phyloP scores from a whole-genome alignment of 2,888 invertebrate species.

The Geotrupes spiniger region DNA sequence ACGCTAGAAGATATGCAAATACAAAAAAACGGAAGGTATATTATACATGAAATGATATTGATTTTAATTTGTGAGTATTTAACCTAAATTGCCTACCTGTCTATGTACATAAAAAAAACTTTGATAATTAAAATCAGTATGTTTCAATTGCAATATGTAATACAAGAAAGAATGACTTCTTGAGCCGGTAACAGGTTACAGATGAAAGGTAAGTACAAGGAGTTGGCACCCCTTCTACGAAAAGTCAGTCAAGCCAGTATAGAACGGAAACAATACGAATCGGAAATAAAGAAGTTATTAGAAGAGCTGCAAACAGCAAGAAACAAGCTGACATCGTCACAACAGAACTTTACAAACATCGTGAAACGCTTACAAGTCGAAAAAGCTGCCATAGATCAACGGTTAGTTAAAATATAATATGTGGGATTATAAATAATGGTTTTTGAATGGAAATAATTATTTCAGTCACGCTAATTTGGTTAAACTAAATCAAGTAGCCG shows the following conservation, averaged over 20 bases:
- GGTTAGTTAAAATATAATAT: constrained; percentile 37
- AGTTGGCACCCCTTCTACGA: constrained; percentile 43
- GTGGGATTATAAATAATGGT: background rate
- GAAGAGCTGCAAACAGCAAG: constrained; percentile 40
- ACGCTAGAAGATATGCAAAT: constrained; percentile 39
- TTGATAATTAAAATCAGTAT: constrained; percentile 3
- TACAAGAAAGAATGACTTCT: constrained; percentile 18
- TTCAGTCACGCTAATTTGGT: background rate
- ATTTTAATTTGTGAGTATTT: background rate
- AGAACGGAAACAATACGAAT: constrained; percentile 42
- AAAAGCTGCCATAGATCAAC: constrained; percentile 43
- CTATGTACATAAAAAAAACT: no score
- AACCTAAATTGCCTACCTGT: no score
- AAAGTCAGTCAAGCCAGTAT: constrained; percentile 42
- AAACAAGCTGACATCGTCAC: constrained; percentile 36
- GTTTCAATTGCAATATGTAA: constrained; percentile 5
- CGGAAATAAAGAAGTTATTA: constrained; percentile 40
- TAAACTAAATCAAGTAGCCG: background rate
- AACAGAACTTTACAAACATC: constrained; percentile 37
- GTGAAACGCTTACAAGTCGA: constrained; percentile 39
- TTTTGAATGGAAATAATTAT: background rate
- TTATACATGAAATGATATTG: constrained; percentile 5
- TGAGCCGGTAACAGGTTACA: constrained; percentile 42
- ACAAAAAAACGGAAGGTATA: constrained; percentile 44
- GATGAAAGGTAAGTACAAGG: constrained; percentile 49